Evolutionary conservation across 2,113 vertebrate species (phyloP), one percentile per base, ranked within the genome.

Genomic region (Rhinolophus ferrumequinum): DNA sequence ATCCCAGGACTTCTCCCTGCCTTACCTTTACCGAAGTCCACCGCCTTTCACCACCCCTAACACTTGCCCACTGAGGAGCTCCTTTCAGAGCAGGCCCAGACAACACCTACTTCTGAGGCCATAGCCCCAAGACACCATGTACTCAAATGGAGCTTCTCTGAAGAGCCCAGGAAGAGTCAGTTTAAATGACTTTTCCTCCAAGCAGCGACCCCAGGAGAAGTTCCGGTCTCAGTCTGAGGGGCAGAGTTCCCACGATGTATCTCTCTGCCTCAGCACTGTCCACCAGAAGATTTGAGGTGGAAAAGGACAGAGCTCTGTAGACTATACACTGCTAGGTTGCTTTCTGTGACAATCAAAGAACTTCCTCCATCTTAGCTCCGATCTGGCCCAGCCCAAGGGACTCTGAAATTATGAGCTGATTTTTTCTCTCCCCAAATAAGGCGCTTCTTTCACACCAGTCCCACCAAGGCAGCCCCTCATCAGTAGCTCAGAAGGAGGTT

Each of bases 201-300:
- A 58, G 21, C 35, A 58, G 5, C 33, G 52, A 64, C 47, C 81
- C 56, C 30, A 67, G 15, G 44, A 77, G 54, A 90, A 88, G 30
- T 41, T 81, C n/a, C 38, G 15, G 19, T 50, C 41, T 95, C 58
- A 4, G 22, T 66, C 10, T 41, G 21, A 28, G 35, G 56, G 6
- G 19, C 8, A 6, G 6, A 0, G 22, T 33, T 44, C 9, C 86
- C 67, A 56, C 38, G 8, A 0, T 9, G 22, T 2, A 16, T 28
- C 60, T 73, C 41, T 19, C 38, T 44, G 24, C 28, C 35, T 56
- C 66, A 30, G 67, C 7, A 2, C n/a, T 72, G 35, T 62, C 16
- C 11, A 35, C 16, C 24, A 70, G n/a, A 79, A 66, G 67, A 2
- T n/a, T 30, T 21, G 38, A 52, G 3, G 22, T 22, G 2, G 62